A percentile compares a stretch with the other conserved stretches of the same genome.
Evolutionary conservation across 2,888 invertebrate genomes (phyloP).

Genomic region (Spialia ferax): DNA sequence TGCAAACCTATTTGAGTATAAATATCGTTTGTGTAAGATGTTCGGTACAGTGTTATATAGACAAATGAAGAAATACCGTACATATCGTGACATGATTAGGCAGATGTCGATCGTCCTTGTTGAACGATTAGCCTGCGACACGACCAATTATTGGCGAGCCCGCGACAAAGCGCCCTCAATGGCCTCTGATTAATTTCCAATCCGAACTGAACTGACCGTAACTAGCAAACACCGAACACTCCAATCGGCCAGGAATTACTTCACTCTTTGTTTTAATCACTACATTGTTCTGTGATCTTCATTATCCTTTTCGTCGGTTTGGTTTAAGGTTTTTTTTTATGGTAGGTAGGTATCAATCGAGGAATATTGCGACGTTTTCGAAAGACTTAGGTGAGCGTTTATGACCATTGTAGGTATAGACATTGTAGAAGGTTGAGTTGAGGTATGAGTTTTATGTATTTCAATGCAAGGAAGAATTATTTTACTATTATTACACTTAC

Average conservation of each 20-base stretch:
- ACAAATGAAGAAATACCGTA: no score
- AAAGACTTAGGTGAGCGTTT: no score
- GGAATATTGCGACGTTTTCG: no score
- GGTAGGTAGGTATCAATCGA: no score
- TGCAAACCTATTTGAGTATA: no score
- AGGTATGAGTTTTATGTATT: no score
- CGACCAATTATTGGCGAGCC: constrained; percentile 81
- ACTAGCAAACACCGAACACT: constrained; percentile 14
- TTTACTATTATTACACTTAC: no score
- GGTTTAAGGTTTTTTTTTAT: not conserved
- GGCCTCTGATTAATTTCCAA: constrained; percentile 51
- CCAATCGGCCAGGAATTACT: constrained; percentile 8
- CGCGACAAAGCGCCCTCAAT: constrained; percentile 85
- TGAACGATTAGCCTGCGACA: not conserved
- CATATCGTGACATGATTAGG: not conserved
- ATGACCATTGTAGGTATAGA: no score
- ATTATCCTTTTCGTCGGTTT: not conserved
- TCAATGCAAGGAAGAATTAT: no score
- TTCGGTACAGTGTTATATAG: no score
- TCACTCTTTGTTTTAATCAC: constrained; percentile 2
- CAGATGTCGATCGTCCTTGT: not conserved
- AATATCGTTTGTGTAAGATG: no score
- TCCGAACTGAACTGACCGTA: constrained; percentile 60
- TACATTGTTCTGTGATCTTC: constrained; percentile 3
- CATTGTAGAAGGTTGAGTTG: no score